These are phyloP conservation scores for Mesocricetus auratus DNA, from an alignment of 2,113 vertebrate genomes.

Conservation along the genomic window DNA sequence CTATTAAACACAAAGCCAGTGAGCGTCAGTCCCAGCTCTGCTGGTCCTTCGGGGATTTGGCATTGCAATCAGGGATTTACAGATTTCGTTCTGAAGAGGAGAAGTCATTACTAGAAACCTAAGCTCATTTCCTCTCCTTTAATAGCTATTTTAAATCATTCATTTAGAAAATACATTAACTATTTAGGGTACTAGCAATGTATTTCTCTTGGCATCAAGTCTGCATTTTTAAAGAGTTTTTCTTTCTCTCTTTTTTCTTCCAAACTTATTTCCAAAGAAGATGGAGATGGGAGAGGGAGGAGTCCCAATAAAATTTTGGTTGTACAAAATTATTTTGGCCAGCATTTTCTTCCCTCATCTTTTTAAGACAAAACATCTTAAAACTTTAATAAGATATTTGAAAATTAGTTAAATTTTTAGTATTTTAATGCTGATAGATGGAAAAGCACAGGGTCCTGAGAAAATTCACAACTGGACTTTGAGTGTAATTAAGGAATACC, in stretches of 20 bases:
- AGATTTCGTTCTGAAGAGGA: conserved; percentile 91
- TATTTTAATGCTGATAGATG: conserved; percentile 28
- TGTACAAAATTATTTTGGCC: conserved; percentile 56
- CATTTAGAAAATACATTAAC: conserved; percentile 91
- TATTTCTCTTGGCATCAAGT: conserved; percentile 81
- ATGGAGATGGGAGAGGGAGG: conserved; percentile 79
- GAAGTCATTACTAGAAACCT: conserved; percentile 92
- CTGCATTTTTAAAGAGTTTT: conserved; percentile 78
- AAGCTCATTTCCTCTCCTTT: conserved; percentile 91
- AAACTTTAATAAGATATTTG: conserved; percentile 60
- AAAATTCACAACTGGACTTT: conserved; percentile 47
- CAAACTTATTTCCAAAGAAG: conserved; percentile 85
- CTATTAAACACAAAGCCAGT: conserved; percentile 84
- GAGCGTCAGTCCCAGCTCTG: conserved; percentile 84
- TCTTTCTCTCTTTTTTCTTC: conserved; percentile 58
- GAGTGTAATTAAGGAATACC: conserved; percentile 53
- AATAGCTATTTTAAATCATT: conserved; percentile 92
- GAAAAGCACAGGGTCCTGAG: neutral
- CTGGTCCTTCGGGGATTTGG: conserved; percentile 87
- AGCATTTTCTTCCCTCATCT: conserved; percentile 46
- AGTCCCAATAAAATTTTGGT: conserved; percentile 72
- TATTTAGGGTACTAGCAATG: conserved; percentile 86
- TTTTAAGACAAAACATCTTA: conserved; percentile 50
- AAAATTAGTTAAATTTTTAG: conserved; percentile 52
- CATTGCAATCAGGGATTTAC: conserved; percentile 91